Conservation (phyloP, 2,888 invertebrate genomes). For the Polietes domitor region DNA sequence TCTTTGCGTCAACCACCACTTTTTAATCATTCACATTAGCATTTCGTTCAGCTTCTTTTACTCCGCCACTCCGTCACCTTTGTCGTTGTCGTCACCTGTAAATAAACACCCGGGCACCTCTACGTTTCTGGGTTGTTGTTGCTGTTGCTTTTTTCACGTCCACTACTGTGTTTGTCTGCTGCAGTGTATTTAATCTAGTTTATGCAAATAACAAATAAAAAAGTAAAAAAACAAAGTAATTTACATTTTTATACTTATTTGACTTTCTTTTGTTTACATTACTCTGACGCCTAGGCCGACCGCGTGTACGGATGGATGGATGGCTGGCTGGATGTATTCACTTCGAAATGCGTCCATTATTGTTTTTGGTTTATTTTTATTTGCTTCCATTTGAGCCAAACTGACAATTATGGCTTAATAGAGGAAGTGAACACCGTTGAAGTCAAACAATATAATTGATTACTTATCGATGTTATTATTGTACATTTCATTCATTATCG, state of each 20-base stretch:
- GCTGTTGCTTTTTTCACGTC: not conserved
- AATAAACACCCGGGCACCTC: not conserved
- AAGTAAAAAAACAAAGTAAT: constrained; percentile 37
- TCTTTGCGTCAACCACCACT: not conserved
- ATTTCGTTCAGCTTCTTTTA: not conserved
- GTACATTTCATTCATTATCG: constrained; percentile 16
- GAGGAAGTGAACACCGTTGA: constrained; percentile 23
- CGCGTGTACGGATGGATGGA: not conserved
- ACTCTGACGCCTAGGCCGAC: not conserved
- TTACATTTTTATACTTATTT: constrained; percentile 49
- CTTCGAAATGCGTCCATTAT: not conserved
- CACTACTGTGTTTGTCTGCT: not conserved
- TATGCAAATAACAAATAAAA: constrained; percentile 63
- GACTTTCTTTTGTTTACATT: constrained; percentile 62
- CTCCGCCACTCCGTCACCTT: not conserved
- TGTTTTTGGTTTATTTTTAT: not conserved
- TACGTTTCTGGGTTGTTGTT: not conserved
- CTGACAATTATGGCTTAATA: constrained; percentile 5
- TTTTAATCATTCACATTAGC: not conserved
- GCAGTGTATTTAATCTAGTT: constrained; percentile 58
- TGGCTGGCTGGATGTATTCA: not conserved
- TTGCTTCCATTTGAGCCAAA: constrained; percentile 4
- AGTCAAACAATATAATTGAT: constrained; percentile 27
- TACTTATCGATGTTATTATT: not conserved
- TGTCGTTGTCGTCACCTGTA: not conserved